Evolutionary conservation across 2,797 vertebrate genomes (phyloP).

Genomic region (Fundulus diaphanus): DNA sequence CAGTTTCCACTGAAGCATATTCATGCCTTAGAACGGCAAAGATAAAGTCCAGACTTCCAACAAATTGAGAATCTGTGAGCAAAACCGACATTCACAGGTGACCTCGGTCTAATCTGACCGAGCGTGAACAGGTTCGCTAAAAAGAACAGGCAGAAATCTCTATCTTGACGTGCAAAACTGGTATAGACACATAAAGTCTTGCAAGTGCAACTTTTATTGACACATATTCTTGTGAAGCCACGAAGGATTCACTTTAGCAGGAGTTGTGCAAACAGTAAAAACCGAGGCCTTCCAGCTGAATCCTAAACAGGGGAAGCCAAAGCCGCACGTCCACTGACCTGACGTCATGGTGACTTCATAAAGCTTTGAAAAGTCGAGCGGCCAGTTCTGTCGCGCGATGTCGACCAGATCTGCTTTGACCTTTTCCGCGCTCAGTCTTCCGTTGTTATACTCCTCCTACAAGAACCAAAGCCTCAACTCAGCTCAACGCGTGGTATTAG

Average conservation of each 20-base stretch:
- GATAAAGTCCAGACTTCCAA: neutral
- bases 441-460: conserved; percentile 80
- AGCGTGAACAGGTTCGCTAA: neutral
- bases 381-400: conserved; percentile 84
- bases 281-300: neutral
- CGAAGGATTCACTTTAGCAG: too few species aligned
- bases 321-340: conserved; percentile 79
- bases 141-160: neutral
- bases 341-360: conserved; percentile 88
- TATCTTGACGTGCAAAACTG: neutral
- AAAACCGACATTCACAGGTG: too few species aligned
- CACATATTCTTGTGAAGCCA: too few species aligned
- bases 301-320: neutral
- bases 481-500: neutral
- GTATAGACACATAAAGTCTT: too few species aligned
- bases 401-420: conserved; percentile 88
- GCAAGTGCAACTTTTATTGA: too few species aligned
- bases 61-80: too few species aligned
- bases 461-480: neutral
- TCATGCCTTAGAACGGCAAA: neutral
- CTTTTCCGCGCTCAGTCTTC: conserved; percentile 49
- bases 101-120: too few species aligned
- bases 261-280: too few species aligned
- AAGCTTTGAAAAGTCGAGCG: conserved; percentile 91
- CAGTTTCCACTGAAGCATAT: neutral